A percentile compares a stretch with the other conserved stretches of the same genome.
phyloP scores from a whole-genome alignment of 1,140 invertebrate genomes.

The Cryptotermes secundus region DNA sequence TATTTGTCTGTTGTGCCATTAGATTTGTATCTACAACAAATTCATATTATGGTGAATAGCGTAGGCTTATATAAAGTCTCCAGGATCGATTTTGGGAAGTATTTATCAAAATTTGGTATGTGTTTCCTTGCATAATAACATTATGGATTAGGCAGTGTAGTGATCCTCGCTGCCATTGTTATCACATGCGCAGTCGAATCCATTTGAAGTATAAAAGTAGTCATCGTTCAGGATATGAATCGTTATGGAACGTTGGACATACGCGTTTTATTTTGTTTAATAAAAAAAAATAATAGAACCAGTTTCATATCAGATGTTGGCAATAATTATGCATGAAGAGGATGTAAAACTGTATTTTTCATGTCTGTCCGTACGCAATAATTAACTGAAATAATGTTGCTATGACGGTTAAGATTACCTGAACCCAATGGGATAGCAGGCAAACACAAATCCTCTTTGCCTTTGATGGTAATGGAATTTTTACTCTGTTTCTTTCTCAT shows the following conservation, averaged over 20 bases:
- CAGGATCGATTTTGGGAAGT: too few species aligned
- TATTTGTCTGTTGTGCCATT: too few species aligned
- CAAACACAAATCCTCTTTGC: not conserved
- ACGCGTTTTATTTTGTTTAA: conserved; percentile 2
- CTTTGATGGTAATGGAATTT: conserved; percentile 6
- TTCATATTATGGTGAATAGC: too few species aligned
- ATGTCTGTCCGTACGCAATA: not conserved
- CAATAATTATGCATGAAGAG: conserved; percentile 6
- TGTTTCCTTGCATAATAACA: too few species aligned
- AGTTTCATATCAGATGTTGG: conserved; percentile 6
- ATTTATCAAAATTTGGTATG: too few species aligned
- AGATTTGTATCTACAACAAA: too few species aligned
- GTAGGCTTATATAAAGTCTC: too few species aligned
- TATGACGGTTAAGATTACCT: not conserved
- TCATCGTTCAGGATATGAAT: not conserved
- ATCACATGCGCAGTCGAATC: not conserved
- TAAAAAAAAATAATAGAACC: not conserved
- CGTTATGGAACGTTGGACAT: not conserved
- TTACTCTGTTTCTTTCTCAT: conserved; percentile 6
- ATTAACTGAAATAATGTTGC: conserved; percentile 2
- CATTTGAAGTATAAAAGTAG: not conserved
- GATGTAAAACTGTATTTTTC: conserved; percentile 7
- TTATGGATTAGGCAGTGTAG: not conserved
- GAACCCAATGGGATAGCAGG: not conserved
- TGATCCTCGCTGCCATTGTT: not conserved